These are phyloP conservation scores for Parochlus steinenii DNA, from an alignment of 2,888 invertebrate genomes.

Conservation along the genomic window DNA sequence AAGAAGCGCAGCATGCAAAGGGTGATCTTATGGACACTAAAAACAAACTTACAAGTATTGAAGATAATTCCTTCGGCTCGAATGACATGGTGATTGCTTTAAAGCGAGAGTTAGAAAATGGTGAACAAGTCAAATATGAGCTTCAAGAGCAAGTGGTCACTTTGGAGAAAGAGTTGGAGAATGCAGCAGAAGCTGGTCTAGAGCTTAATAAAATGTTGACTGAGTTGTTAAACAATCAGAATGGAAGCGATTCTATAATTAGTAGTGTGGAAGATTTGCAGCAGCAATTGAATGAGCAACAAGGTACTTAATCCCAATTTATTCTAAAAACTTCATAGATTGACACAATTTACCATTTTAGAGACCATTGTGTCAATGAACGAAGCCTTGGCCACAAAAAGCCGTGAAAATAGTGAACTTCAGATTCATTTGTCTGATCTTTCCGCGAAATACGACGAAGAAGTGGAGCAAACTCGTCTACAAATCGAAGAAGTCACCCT, in stretches of 20 bases:
- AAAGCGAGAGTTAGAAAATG: conserved; percentile 43
- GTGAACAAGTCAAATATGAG: conserved; percentile 30
- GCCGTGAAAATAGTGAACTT: conserved; percentile 37
- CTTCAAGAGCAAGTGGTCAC: conserved; percentile 50
- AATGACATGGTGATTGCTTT: conserved; percentile 54
- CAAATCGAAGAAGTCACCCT: conserved; percentile 36
- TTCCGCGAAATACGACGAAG: conserved; percentile 34
- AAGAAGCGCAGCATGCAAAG: conserved; percentile 49
- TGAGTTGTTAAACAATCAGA: conserved; percentile 49
- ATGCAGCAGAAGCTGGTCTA: conserved; percentile 61
- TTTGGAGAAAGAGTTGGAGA: conserved; percentile 59
- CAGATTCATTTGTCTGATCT: conserved; percentile 27
- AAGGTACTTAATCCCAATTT: conserved; percentile 25
- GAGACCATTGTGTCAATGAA: conserved; percentile 35
- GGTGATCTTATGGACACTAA: conserved; percentile 42
- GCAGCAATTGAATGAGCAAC: conserved; percentile 45
- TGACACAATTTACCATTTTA: conserved; percentile 13
- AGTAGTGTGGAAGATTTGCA: conserved; percentile 49
- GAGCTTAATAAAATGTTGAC: conserved; percentile 53
- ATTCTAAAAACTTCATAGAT: background rate
- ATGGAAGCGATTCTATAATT: conserved; percentile 42
- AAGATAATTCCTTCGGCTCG: conserved; percentile 53
- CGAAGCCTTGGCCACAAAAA: conserved; percentile 33
- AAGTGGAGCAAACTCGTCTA: conserved; percentile 39
- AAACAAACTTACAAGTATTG: conserved; percentile 42